Evolutionary conservation across 2,888 invertebrate genomes (phyloP), one percentile per base, ranked within the genome.

Genomic region (Oscheius sp.): DNA sequence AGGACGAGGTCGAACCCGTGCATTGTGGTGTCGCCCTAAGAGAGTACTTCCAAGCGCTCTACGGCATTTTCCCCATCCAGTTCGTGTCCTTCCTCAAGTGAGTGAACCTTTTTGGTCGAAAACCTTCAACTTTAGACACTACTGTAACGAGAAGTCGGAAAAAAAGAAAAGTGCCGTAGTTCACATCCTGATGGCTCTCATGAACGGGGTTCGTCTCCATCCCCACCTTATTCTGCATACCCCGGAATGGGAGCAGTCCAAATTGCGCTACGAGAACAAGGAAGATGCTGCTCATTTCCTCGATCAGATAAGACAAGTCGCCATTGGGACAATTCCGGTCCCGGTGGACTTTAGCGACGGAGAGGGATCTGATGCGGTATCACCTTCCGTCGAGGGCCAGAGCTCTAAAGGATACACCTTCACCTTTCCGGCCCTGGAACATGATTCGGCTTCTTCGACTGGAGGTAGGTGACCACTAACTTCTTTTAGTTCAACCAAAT

Each of bases 11-110:
- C 58, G 57, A 73, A 29, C 63, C 73, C 11, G 68, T 65, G 7
- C 78, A 78, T 51, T 51, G 70, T n/a, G 68, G 76, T 29, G 77
- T 76, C 55, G 75, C 78, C 11, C 53, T 81, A 1, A 55, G 75
- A 1, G 75, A 77, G 48, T 79, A 73, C 57, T 82, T 83, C 70
- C 75, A 76, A 10, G 58, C 66, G 5, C 58, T 83, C 33, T 83
- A 83, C 59, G 83, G 79, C 7, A 76, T 83, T 32, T 83, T 76
- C 35, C 83, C 83, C 10, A 74, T 77, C 53, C 77, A 78, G 47
- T 68, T 83, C 70, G n/a, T 80, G n/a, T 7, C 33, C 33, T 75
- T 70, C 51, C 75, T 83, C 60, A 74, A 66, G 80, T 63, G 21
- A 21, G 21, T 21, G 21, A 21, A 21, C 21, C 21, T 21, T 21